Evolutionary conservation across 1,140 invertebrate species (phyloP).

Genomic region (Proctacanthus coquilletti): DNA sequence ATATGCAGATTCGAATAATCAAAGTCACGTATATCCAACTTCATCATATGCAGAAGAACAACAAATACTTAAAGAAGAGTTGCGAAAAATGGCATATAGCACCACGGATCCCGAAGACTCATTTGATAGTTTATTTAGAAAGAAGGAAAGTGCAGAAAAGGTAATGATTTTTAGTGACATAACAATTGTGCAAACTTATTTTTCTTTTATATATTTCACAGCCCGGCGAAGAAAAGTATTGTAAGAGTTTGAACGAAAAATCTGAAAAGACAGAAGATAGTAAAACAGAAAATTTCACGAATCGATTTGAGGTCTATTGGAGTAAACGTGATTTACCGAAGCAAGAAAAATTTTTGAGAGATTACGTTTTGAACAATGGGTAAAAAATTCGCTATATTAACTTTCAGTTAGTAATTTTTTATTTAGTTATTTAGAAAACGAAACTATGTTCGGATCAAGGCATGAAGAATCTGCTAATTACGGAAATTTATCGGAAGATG

Average conservation of each 20-base stretch:
- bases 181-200: too few species aligned
- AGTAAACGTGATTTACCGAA: conserved; percentile 60
- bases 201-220: conserved; percentile 4
- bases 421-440: conserved; percentile 31
- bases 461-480: conserved; percentile 55
- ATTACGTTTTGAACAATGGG: conserved; percentile 83
- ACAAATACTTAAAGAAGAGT: conserved; percentile 48
- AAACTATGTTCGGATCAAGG: conserved; percentile 41
- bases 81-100: conserved; percentile 37
- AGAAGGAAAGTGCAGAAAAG: conserved; percentile 41
- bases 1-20: too few species aligned
- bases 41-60: conserved; percentile 55
- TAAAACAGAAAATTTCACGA: conserved; percentile 48
- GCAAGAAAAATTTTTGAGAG: conserved; percentile 76
- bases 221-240: conserved; percentile 32
- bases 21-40: too few species aligned
- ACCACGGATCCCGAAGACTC: conserved; percentile 36
- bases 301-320: conserved; percentile 73
- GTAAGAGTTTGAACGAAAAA: too few species aligned
- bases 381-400: conserved; percentile 27
- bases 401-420: conserved; percentile 4
- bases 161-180: conserved; percentile 35
- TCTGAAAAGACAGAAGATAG: not conserved
- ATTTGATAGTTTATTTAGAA: conserved; percentile 40
- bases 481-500: conserved; percentile 63